Evolutionary conservation across 2,888 invertebrate species (phyloP), one percentile per base, ranked within the genome.

Genomic region (Palloptera scutellata): DNA sequence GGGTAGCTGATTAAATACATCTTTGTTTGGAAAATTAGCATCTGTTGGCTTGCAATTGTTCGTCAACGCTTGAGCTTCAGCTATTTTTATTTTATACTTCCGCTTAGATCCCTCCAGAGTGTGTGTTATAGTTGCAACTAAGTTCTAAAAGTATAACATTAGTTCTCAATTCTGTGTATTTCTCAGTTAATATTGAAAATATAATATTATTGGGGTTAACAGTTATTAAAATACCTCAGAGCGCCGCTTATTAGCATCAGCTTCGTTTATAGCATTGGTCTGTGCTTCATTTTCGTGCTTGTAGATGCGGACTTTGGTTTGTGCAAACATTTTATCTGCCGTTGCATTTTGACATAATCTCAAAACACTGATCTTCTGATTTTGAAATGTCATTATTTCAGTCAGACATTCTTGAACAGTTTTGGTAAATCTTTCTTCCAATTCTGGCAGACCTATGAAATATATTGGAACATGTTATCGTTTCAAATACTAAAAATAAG

Each of bases 21-120:
- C 79, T 3, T 80, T 81, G 75, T 87, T 87, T 0, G 88, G 87
- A 73, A 91, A 92, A 40, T 85, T 86, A 0, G 78, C 74, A 67
- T 91, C 88, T 0, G 85, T 84, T 0, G 91, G 91, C 60, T 87
- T 83, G 59, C 87, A 84, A 62, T 89, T 88, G 53, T 87, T 85
- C 4, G 90, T 90, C 1, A 85, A 78, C 1, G 82, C 78, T 75
- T 88, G 87, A 0, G 91, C 91, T 76, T 87, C 87, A 0, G 78
- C 66, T 1, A 89, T 80, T 57, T 88, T 86, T 72, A 85, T 84
- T 75, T 88, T 87, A 0, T 88, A 87, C 65, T 87, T 85, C 1
- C 75, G 77, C 71, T 85, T 86, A 0, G 82, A 78, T 0, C 79
- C 76, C 2, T 73, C 78, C 0, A 86, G 75, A 0, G 77, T 74